These are phyloP conservation scores for Callithrix jacchus DNA, from an alignment of 2,113 vertebrate genomes.

Conservation along the genomic window DNA sequence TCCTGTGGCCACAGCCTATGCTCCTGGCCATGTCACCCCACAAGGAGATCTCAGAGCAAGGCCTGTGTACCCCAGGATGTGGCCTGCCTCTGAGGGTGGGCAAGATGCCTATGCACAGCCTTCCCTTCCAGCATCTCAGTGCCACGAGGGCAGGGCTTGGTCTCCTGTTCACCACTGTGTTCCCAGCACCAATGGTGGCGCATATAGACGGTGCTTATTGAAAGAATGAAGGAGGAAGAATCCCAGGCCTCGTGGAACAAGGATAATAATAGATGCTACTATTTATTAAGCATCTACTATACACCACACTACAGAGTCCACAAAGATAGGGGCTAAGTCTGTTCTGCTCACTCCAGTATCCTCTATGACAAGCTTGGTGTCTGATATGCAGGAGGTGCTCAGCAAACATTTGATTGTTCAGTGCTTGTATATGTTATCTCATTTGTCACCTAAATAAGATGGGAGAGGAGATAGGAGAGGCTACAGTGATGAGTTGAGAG, in stretches of 20 bases:
- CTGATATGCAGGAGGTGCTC: background rate
- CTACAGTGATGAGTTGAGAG: background rate
- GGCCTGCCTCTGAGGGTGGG: background rate
- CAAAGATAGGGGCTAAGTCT: background rate
- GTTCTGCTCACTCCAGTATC: background rate
- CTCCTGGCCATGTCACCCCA: background rate
- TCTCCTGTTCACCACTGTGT: background rate
- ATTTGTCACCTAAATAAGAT: constrained; percentile 26
- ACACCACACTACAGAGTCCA: background rate
- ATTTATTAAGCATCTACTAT: background rate
- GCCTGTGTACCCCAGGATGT: background rate
- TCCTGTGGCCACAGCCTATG: background rate
- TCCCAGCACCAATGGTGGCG: background rate
- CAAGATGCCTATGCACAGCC: background rate
- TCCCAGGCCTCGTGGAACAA: background rate
- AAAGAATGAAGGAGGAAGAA: background rate
- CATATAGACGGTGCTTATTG: background rate
- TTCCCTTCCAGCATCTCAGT: background rate
- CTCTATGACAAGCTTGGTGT: background rate
- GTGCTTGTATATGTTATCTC: background rate
- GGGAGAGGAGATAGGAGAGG: background rate
- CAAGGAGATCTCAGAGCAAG: background rate
- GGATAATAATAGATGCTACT: background rate
- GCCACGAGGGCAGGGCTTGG: background rate
- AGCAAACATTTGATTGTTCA: constrained; percentile 18